A percentile compares a stretch with the other conserved stretches of the same genome.
phyloP scores from a whole-genome alignment of 2,888 invertebrate genomes.

The Brachyptera putata region DNA sequence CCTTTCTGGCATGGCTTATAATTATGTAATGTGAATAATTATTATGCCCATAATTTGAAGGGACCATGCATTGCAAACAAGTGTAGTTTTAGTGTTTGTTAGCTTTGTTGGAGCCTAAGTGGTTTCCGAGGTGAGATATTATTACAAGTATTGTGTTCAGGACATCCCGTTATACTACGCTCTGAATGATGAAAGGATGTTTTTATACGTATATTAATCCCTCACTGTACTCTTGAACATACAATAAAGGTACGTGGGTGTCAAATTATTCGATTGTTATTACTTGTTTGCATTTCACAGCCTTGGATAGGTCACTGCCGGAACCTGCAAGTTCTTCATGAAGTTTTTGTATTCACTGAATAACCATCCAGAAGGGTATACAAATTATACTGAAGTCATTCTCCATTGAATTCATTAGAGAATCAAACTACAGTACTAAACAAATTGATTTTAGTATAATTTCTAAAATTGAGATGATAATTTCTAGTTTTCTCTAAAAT shows the following conservation, averaged over 20 bases:
- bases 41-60: slow-evolving; percentile 1
- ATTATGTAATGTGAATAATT: neutral
- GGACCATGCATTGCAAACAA: neutral
- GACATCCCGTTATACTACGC: neutral
- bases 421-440: no score
- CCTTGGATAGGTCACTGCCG: no score
- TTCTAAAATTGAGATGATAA: no score
- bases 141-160: slow-evolving; percentile 17
- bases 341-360: no score
- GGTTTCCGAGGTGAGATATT: neutral
- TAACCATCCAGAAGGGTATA: no score
- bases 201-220: slow-evolving; percentile 23
- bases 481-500: no score
- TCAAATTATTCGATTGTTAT: no score
- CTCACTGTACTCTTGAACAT: slow-evolving; percentile 5
- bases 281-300: no score
- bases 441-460: no score
- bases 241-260: slow-evolving; percentile 30
- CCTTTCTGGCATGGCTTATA: neutral
- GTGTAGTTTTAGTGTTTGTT: neutral
- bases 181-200: slow-evolving; percentile 17
- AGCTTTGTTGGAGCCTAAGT: neutral
- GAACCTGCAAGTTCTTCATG: no score
- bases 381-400: no score
- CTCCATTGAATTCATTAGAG: no score